Percentiles rank a stretch among this genome's conserved stretches.
Evolutionary conservation across 1,140 invertebrate species (phyloP).

Genomic region (Drosophila teissieri): DNA sequence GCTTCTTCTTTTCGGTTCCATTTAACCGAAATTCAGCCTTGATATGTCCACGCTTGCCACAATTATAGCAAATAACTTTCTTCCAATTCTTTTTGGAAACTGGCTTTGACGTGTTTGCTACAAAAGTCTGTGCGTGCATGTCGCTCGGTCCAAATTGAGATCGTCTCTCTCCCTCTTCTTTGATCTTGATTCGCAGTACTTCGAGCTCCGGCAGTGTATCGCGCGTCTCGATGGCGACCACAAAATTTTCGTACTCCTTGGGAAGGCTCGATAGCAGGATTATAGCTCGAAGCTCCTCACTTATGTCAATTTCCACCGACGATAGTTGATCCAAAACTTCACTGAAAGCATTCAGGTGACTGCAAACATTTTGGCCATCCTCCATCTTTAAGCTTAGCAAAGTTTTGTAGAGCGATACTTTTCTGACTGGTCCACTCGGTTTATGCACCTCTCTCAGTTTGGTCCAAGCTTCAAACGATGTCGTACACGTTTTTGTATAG

Average conservation of each 20-base stretch:
- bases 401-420: conserved; percentile 2
- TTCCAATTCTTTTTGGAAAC: not conserved
- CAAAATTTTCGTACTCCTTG: conserved; percentile 3
- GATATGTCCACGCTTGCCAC: too few relatives aligned
- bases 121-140: not conserved
- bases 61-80: not conserved
- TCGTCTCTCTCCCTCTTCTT: not conserved
- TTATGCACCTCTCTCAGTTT: not conserved
- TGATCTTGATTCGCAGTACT: not conserved
- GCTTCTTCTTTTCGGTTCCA: too few relatives aligned
- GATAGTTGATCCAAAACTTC: too few relatives aligned
- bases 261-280: not conserved
- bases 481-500: too few relatives aligned
- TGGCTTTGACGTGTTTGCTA: conserved; percentile 1
- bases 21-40: too few relatives aligned
- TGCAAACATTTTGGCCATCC: conserved; percentile 2
- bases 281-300: not conserved
- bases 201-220: not conserved
- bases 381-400: not conserved
- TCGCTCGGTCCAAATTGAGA: not conserved
- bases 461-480: too few relatives aligned
- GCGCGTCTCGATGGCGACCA: conserved; percentile 2
- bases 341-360: conserved; percentile 1
- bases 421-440: not conserved
- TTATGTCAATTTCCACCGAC: too few relatives aligned